Evolutionary conservation across 2,797 vertebrate genomes (phyloP), one percentile per base, ranked within the genome.

Genomic region (Gila robusta): DNA sequence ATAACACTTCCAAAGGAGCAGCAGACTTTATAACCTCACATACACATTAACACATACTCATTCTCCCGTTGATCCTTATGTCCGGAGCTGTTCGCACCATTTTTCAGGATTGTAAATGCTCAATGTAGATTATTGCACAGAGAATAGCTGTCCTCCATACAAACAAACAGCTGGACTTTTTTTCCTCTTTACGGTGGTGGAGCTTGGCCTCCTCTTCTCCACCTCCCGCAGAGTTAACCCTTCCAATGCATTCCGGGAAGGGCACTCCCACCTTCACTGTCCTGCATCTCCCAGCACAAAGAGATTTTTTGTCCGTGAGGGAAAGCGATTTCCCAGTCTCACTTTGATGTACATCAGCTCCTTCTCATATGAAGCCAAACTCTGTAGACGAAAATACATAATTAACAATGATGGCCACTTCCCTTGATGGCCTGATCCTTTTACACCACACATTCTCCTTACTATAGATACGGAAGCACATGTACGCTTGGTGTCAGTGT

Each of bases 301-400:
- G 88, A 86, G 35, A 84, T 87, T 89, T 49, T 92, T 94, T 94
- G 91, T 95, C 85, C 62, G 23, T 39, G 49, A 73, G 14, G 59
- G 82, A 89, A 87, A 89, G 85, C 83, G 54, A 89, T 88, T 84
- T 66, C 69, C 90, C 59, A 32, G 59, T 72, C 77, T 69, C 67
- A 11, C 73, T 81, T 70, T 77, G 54, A 64, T 78, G 44, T 66
- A 86, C 70, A 6, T 80, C 17, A 26, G 28, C 44, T 79, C 56
- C 28, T 81, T 16, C 28, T 59, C 17, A 0, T 7, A 39, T 32
- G 49, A 80, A 73, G 56, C 26, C 19, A 23, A 49, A 66, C 10
- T 62, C 52, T 80, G 32, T 41, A 37, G 52, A 32, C 5, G 17
- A 59, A 73, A 54, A 80, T 26, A 59, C n/a, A 77, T 52, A 82